Percentiles rank a stretch among this genome's conserved stretches.
Evolutionary conservation across 2,113 vertebrate species (phyloP).

Genomic region (Vicugna pacos): DNA sequence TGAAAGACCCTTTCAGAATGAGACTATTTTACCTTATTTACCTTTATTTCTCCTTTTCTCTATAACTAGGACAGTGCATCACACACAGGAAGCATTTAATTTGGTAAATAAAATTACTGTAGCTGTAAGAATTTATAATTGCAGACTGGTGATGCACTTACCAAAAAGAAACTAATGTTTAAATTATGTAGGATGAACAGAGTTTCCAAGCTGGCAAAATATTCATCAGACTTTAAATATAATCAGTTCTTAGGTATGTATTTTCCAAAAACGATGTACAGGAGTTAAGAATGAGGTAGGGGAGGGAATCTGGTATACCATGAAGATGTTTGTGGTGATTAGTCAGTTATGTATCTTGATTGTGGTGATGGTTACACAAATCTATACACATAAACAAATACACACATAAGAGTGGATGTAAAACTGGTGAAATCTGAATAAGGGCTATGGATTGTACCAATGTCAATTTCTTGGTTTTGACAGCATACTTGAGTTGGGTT

Average conservation of each 20-base stretch:
- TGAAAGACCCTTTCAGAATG: neutral
- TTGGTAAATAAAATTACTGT: neutral
- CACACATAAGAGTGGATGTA: rapidly evolving
- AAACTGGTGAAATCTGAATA: neutral
- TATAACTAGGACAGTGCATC: neutral
- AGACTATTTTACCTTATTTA: neutral
- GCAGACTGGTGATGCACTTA: neutral
- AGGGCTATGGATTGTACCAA: neutral
- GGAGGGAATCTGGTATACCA: neutral
- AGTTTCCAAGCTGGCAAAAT: neutral
- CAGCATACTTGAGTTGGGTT: neutral
- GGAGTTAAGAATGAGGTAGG: conserved; percentile 1
- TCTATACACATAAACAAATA: neutral
- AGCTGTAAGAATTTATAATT: neutral
- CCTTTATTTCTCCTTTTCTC: neutral
- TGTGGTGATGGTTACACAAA: neutral
- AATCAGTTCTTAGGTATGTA: neutral
- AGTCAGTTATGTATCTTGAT: neutral
- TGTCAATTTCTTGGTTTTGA: neutral
- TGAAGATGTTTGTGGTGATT: neutral
- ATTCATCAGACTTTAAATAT: conserved; percentile 6
- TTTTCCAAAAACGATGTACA: conserved; percentile 37
- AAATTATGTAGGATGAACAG: neutral
- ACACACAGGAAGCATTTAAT: neutral
- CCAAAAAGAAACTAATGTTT: neutral